phyloP scores from a whole-genome alignment of 2,113 vertebrate genomes.

The Micronycteris hirsuta region DNA sequence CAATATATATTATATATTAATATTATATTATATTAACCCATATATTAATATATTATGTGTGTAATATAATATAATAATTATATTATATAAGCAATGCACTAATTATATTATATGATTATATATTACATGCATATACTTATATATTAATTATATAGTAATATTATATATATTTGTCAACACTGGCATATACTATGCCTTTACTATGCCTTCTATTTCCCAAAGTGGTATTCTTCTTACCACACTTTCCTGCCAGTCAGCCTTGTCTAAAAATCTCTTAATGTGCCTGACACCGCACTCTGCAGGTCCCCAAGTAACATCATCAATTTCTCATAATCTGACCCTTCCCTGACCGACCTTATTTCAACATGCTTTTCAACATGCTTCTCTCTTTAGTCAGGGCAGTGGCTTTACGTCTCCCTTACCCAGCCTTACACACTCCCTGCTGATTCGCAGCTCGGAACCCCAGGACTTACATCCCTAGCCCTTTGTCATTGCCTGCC shows the following conservation, averaged over 20 bases:
- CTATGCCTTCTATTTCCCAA: not conserved
- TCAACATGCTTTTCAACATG: not conserved
- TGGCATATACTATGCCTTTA: not conserved
- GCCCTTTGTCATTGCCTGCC: not conserved
- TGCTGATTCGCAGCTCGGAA: not conserved
- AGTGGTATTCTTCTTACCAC: not conserved
- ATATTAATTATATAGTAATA: too few species aligned
- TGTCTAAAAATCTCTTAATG: not conserved
- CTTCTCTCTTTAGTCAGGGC: not conserved
- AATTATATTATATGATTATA: too few species aligned
- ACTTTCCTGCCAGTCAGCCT: not conserved
- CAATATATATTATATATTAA: too few species aligned
- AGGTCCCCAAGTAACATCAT: not conserved
- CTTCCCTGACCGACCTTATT: not conserved
- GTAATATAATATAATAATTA: too few species aligned
- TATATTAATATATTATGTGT: too few species aligned
- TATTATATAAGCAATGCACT: too few species aligned
- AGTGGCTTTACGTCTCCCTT: not conserved
- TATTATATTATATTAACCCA: too few species aligned
- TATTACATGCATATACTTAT: too few species aligned
- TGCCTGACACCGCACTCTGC: not conserved
- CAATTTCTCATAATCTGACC: not conserved
- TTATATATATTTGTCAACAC: not conserved
- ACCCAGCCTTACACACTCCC: not conserved
- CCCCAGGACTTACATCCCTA: not conserved